Base-by-base conservation (phyloP, 2,888 invertebrate genomes). In the Plebejus argus region DNA sequence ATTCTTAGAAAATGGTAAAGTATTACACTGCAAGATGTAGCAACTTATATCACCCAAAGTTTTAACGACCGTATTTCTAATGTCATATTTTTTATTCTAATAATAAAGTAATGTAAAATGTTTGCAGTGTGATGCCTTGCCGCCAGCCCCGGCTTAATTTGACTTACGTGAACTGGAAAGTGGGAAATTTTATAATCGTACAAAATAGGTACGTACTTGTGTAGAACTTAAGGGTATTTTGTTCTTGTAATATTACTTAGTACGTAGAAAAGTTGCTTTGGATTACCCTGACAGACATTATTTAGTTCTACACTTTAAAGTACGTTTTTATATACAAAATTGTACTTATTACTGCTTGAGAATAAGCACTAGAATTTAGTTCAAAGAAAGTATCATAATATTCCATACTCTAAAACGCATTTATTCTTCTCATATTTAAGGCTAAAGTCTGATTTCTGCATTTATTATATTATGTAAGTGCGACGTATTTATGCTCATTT, bases 391-490 rank as follows among this genome's bases (percentile, higher is more conserved):
- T 66, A 8, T 66, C 28, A 23, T 66, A 66, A 15, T 28, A 28
- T 66, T 66, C 58, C 58, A 66, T 66, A 12, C 12, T 66, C 35
- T 35, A 35, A 58, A 33, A 58, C 61, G 28, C 20, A 28, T 56
- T 58, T 70, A 76, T 77, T 80, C 23, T 78, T 78, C 53, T 77
- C 49, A 49, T 15, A 49, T 15, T 53, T 18, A 12, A 53, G 53
- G 18, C 66, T 83, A 83, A 89, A 91, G 91, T 91, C 90, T 93
- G 90, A 87, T 84, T 28, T 83, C 83, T 88, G 92, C 93, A 93
- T 93, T 93, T 93, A 92, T 85, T 90, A 89, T 85, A 79, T 78
- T 85, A 79, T 79, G 81, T 83, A 83, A 82, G 80, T 83, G 79
- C 78, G 83, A 83, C 85, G 80, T 81, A 79, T 80, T 82, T 85